Evolutionary conservation across 30 jellyfish, hydroid and myxozoan genomes (phyloP), one percentile per base, ranked within the genome.

Genomic region (Aurelia coerulea): DNA sequence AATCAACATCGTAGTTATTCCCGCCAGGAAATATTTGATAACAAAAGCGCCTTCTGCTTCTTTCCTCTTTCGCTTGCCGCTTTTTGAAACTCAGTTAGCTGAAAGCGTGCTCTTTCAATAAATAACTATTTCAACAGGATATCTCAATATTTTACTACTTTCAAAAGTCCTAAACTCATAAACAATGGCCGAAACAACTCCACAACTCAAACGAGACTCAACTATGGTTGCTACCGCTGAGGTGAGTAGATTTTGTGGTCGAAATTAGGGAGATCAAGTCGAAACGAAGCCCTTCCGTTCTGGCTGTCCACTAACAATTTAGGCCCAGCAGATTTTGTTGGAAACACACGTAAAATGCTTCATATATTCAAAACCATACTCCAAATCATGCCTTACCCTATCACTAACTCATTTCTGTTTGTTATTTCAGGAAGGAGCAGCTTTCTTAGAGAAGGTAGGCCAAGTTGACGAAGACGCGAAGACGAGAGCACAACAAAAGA

Each of bases 141-240:
- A 46, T 46, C 56, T 46, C 56, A 46, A 46, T 1, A 46, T 46
- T 46, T 46, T 5, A 46, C 56, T 72, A 16, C 29, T 29, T 68
- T 19, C 19, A 29, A 68, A n/a, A 29, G 10, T 16, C 39, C 3
- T 41, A 33, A 42, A 17, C 49, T 72, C 37, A 41, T 14, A 17
- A n/a, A 60, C 31, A 2, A 84, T 84, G 93, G 84, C 93, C 16
- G 88, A 84, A 29, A 76, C 64, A 74, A 73, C 93, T 31, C 68
- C 84, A 17, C 87, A 73, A 51, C 93, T 84, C 64, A 90, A 90
- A 56, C 89, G 97, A 29, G 90, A 90, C 49, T 76, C 93, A 19
- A 90, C 97, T 12, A 90, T 90, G 97, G 85, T 68, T 23, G 88
- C 53, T 16, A 89, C 97, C 2, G 97, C 97, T 13, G 92, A 81